These are phyloP conservation scores for Lagodon rhomboides DNA, from an alignment of 2,797 vertebrate genomes.

Conservation along the genomic window DNA sequence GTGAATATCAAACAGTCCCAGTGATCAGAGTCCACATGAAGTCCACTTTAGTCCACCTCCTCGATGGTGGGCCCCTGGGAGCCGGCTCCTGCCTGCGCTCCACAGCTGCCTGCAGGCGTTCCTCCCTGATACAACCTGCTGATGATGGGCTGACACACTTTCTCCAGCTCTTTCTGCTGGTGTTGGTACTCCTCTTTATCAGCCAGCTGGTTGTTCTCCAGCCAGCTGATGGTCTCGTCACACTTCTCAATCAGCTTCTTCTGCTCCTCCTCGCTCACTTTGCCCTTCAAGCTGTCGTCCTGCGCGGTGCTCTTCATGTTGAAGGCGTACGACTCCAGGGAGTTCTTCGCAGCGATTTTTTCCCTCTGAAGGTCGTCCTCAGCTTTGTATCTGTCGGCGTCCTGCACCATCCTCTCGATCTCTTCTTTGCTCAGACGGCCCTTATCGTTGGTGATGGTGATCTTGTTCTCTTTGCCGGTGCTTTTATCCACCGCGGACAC, in stretches of 20 bases:
- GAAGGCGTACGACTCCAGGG: slow-evolving; percentile 71
- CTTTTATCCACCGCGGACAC: slow-evolving; percentile 73
- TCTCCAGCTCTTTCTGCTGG: slow-evolving; percentile 64
- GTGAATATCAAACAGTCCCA: neutral
- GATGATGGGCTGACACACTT: slow-evolving; percentile 63
- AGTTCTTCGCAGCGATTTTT: slow-evolving; percentile 63
- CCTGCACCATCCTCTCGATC: slow-evolving; percentile 72
- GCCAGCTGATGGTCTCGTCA: slow-evolving; percentile 59
- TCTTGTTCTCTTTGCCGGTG: slow-evolving; percentile 71
- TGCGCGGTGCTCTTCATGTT: slow-evolving; percentile 64
- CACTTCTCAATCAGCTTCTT: slow-evolving; percentile 63
- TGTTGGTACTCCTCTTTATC: slow-evolving; percentile 66
- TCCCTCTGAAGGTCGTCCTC: slow-evolving; percentile 70
- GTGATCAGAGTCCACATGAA: neutral
- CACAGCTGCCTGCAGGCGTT: slow-evolving; percentile 27
- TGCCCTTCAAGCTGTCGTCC: slow-evolving; percentile 57
- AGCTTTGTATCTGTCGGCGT: slow-evolving; percentile 63
- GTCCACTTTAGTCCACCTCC: slow-evolving; percentile 54
- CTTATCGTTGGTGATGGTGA: slow-evolving; percentile 73
- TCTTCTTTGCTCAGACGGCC: slow-evolving; percentile 72
- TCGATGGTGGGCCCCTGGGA: slow-evolving; percentile 61
- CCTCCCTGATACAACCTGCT: slow-evolving; percentile 69
- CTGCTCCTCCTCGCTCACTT: slow-evolving; percentile 54
- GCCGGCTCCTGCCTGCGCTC: slow-evolving; percentile 22
- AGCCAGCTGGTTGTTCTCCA: slow-evolving; percentile 72